Percentiles rank a stretch among this genome's conserved stretches.
Evolutionary conservation across 1,140 invertebrate species (phyloP).

Genomic region (Achroia grisella): DNA sequence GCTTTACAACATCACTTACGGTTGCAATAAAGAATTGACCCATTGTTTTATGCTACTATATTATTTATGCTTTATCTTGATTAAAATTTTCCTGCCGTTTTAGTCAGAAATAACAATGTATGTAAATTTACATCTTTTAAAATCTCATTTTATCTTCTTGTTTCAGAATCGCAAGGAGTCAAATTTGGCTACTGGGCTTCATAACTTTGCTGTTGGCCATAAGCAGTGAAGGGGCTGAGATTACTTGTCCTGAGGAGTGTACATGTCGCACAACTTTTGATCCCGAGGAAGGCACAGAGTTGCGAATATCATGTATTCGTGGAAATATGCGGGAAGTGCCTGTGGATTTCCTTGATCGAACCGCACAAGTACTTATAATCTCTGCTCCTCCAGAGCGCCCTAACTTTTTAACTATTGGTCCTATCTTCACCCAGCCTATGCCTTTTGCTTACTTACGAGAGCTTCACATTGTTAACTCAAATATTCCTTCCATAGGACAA

Average conservation of each 20-base stretch:
- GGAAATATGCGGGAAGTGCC: constrained; percentile 79
- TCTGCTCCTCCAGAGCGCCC: constrained; percentile 76
- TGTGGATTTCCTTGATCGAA: constrained; percentile 74
- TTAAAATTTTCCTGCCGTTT: no score
- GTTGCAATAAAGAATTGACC: no score
- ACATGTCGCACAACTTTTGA: constrained; percentile 26
- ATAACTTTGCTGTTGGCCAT: constrained; percentile 11
- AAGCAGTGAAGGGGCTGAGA: constrained; percentile 23
- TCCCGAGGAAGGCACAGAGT: constrained; percentile 19
- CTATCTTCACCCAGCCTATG: constrained; percentile 77
- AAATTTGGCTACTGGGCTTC: constrained; percentile 15
- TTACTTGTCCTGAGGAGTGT: constrained; percentile 47
- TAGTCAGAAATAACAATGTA: no score
- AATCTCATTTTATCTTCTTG: constrained; percentile 19
- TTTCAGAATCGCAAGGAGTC: constrained; percentile 32
- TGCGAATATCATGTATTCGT: constrained; percentile 59
- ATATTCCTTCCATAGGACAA: constrained; percentile 84
- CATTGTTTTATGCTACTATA: no score
- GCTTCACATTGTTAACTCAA: constrained; percentile 83
- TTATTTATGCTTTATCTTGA: no score
- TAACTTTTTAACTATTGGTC: constrained; percentile 83
- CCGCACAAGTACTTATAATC: constrained; percentile 80
- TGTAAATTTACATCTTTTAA: background rate
- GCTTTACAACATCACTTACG: no score
- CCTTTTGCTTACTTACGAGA: constrained; percentile 80